Evolutionary conservation across 2,888 invertebrate species (phyloP), one percentile per base, ranked within the genome.

Genomic region (Pachymerium ferrugineum): DNA sequence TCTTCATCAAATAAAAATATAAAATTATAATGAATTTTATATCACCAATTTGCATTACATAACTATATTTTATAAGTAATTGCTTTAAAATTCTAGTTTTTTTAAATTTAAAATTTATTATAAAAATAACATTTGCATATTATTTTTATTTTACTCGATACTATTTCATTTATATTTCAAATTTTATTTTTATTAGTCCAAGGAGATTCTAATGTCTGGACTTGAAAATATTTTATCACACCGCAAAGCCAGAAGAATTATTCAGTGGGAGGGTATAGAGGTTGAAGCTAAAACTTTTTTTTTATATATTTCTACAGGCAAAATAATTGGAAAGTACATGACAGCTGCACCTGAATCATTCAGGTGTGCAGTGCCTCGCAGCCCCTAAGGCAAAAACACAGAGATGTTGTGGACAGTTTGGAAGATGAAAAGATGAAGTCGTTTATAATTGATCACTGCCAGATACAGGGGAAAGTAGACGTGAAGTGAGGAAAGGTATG

Each of bases 401-500:
- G 47, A 47, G 54, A 54, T 54, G 54, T 54, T 54, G 54, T 54
- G 54, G 54, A 54, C 54, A 54, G 54, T 54, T 54, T 54, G 54
- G 54, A 54, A 54, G 54, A 54, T 54, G 54, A 54, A 54, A 54
- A 54, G 54, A 54, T 54, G 54, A 54, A 54, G 54, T 54, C 54
- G 54, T 54, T 54, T 54, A 54, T 54, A 54, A 54, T 54, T 54
- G 54, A 54, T 54, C 54, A 54, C 54, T 54, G 22, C 54, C 54
- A 54, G 54, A 54, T 54, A 54, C 25, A 54, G 25, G 54, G 25
- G 25, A 54, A 28, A 54, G 25, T 12, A 54, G 54, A 54, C 25
- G 25, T 54, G 25, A 54, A 54, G 54, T 22, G 54, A 22, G 25
- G 54, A 54, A 54, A 54, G 54, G 54, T 54, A n/a, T 54, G 10